A percentile compares a stretch with the other conserved stretches of the same genome.
phyloP scores from a whole-genome alignment of 2,113 vertebrate genomes.

The Microcebus tavaratra region DNA sequence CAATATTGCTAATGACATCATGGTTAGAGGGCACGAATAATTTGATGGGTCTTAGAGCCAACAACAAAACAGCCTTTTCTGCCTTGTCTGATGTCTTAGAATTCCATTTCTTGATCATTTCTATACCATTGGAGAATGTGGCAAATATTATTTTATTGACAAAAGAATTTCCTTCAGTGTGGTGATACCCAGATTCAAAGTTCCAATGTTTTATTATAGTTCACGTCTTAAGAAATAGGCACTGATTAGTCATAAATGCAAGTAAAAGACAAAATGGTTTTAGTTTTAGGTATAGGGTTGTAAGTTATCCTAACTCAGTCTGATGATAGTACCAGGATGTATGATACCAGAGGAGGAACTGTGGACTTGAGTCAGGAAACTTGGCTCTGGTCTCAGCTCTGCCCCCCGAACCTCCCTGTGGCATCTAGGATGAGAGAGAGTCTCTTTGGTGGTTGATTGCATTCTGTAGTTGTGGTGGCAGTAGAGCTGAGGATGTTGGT shows the following conservation, averaged over 20 bases:
- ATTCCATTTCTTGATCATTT: neutral
- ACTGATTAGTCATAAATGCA: neutral
- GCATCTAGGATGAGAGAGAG: too few relatives aligned
- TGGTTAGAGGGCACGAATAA: neutral
- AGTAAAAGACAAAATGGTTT: neutral
- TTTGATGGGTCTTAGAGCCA: neutral
- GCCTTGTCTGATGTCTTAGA: neutral
- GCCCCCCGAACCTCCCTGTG: accelerated
- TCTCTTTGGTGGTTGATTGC: neutral
- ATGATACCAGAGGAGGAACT: accelerated
- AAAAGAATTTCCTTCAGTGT: neutral
- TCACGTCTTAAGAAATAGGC: neutral
- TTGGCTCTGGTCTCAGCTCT: neutral
- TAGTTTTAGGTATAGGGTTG: neutral
- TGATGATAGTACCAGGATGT: accelerated
- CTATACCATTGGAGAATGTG: neutral
- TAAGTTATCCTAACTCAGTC: neutral
- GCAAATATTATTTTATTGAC: neutral
- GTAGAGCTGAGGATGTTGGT: neutral
- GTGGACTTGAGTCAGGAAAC: neutral
- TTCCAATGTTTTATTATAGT: neutral
- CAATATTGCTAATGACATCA: accelerated
- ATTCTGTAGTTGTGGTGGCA: neutral
- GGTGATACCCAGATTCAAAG: neutral
- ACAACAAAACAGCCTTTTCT: neutral